These are phyloP conservation scores for Gadopsis marmoratus DNA, from an alignment of 2,797 vertebrate species.

Conservation along the genomic window DNA sequence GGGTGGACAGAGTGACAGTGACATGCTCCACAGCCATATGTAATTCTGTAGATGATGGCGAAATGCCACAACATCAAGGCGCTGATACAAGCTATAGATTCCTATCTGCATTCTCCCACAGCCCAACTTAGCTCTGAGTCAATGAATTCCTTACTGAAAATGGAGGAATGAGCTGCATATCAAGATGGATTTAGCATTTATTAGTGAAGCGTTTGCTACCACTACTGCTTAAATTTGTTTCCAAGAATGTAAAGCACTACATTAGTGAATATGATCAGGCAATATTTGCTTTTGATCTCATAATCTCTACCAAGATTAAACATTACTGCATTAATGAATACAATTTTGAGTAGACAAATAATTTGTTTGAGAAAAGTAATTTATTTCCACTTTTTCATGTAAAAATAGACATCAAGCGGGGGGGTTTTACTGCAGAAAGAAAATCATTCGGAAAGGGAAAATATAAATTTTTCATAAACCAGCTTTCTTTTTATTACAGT, in stretches of 20 bases:
- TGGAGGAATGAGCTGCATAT: constrained; percentile 60
- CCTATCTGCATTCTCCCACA: constrained; percentile 41
- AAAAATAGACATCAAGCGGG: constrained; percentile 66
- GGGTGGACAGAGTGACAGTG: constrained; percentile 57
- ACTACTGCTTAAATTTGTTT: background rate
- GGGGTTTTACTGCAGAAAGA: constrained; percentile 5
- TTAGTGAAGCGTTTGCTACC: constrained; percentile 33
- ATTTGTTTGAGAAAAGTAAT: constrained; percentile 45
- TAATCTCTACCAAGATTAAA: background rate
- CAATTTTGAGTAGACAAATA: constrained; percentile 24
- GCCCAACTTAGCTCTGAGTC: constrained; percentile 36
- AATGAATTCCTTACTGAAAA: constrained; percentile 42
- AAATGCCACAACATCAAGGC: constrained; percentile 44
- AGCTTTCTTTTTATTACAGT: background rate
- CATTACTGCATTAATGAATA: background rate
- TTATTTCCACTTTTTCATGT: constrained; percentile 66
- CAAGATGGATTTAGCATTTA: constrained; percentile 59
- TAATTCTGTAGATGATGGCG: constrained; percentile 31
- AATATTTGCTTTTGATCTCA: background rate
- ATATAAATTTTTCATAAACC: background rate
- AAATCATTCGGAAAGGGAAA: constrained; percentile 31
- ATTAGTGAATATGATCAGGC: background rate
- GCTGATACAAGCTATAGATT: constrained; percentile 16
- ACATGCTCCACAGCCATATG: constrained; percentile 57
- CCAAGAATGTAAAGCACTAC: background rate